Base-by-base conservation (phyloP, 53 echinoderm and acorn worm species). In the Echinarachnius parma region DNA sequence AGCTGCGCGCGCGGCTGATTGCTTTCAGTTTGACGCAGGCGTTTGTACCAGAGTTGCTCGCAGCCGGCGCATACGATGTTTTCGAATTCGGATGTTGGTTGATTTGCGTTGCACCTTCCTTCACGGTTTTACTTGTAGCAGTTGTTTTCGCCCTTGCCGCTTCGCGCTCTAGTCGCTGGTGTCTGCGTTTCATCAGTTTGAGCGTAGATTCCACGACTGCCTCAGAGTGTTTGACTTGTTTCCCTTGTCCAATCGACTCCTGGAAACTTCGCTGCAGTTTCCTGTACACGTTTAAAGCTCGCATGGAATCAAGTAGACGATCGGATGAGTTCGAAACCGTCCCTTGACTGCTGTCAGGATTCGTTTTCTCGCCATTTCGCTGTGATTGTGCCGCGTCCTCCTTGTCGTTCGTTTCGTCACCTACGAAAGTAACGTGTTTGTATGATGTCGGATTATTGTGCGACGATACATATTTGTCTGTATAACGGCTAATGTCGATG, bases 151-250 rank as follows among this genome's bases (percentile, higher is more conserved):
- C 61, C 14, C 28, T 23, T 25, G 55, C 24, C 2, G 34, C 74
- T 34, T 72, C 74, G 26, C 74, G 55, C 74, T 27, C 39, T 56
- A 56, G 34, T 44, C 74, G 55, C 29, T 72, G 74, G 39, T 72
- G 74, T 44, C 74, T 72, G 26, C 74, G 36, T 34, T 56, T 55
- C 74, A 55, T 72, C 1, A 72, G 57, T 35, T 72, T 72, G 56
- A 72, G 55, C 0, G 56, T 72, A 8, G 74, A 72, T 57, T 72
- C 74, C 26, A 72, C 74, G 1, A 57, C 74, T 15, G 74, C 74
- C 34, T 72, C 74, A 37, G 74, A 42, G 57, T 72, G 20, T 28
- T 16, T 55, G 1, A 57, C 19, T 15, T 37, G 55, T 27, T 56
- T 72, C 19, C 74, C 74, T 27, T 72, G 74, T 39, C 37, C 74